Evolutionary conservation across 2,797 vertebrate species (phyloP).

Genomic region (Acestrorhynchus altus): DNA sequence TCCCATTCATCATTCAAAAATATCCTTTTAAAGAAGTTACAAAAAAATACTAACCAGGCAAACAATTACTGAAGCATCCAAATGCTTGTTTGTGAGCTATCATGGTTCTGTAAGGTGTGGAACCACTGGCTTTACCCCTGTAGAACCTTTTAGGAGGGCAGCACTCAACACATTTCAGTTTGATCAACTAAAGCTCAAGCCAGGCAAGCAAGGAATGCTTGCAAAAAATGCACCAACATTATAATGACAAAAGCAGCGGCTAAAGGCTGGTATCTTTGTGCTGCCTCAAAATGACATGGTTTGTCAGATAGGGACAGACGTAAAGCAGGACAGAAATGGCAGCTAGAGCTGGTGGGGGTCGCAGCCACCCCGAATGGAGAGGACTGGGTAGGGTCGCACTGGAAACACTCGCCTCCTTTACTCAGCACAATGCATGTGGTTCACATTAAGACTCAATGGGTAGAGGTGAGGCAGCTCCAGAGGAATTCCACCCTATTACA

Average conservation of each 20-base stretch:
- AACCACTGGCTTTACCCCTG: no score
- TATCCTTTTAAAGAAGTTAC: no score
- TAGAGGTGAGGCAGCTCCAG: constrained; percentile 43
- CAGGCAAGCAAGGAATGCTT: neutral
- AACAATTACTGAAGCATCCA: no score
- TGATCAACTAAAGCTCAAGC: neutral
- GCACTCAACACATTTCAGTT: neutral
- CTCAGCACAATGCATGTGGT: constrained; percentile 59
- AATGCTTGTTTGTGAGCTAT: no score
- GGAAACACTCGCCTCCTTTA: constrained; percentile 50
- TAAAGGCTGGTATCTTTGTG: constrained; percentile 18
- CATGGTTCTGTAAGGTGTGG: no score
- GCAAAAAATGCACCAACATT: constrained; percentile 12
- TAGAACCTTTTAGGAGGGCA: no score
- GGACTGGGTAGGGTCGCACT: constrained; percentile 17
- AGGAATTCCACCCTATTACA: constrained; percentile 50
- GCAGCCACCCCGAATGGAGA: neutral
- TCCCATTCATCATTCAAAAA: no score
- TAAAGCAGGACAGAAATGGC: constrained; percentile 17
- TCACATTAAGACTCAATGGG: constrained; percentile 61
- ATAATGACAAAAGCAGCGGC: constrained; percentile 6
- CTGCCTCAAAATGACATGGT: constrained; percentile 29
- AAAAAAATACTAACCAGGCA: no score
- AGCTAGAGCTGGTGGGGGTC: constrained; percentile 9
- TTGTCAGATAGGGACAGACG: neutral